Evolutionary conservation across 1,140 invertebrate genomes (phyloP), one percentile per base, ranked within the genome.

Genomic region (Bombus ignitus): DNA sequence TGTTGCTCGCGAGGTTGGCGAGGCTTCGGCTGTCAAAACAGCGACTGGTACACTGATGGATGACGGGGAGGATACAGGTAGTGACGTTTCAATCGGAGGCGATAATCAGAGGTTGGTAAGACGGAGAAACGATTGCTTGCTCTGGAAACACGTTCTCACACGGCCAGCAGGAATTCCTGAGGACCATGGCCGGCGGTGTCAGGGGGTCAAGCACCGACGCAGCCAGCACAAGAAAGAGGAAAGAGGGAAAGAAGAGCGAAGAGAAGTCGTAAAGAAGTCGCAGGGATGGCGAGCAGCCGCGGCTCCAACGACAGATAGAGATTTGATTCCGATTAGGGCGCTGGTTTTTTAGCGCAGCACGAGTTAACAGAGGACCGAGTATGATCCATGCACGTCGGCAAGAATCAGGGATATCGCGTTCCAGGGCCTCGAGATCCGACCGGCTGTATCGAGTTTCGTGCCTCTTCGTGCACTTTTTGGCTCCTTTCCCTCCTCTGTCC

Each of bases 341-440:
- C 44, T 65, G 89, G 13, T 66, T 8, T 92, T 88, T 93, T 74
- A 86, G 84, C 86, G 87, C 87, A 74, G 66, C 91, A 91, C 77
- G 92, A 92, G 89, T 89, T 89, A 92, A 93, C 89, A 90, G 91
- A 90, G 91, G 80, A 81, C 85, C 78, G 88, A 91, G 91, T 92
- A 94, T 94, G 91, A 94, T 94, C 90, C 91, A 89, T 84, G 90
- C 85, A 90, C 89, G 93, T 92, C 94, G 94, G 94, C 92, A 87
- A 88, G 91, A 94, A 92, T 94, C 94, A 95, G 94, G 91, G 93
- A 93, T 95, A 95, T 95, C 94, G 92, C 92, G 89, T 95, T 94
- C 92, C 94, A 90, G 76, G 88, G 85, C 87, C 90, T 80, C 85
- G 62, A 90, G 89, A 91, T 89, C 86, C 88, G 83, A 86, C 88